phyloP scores from a whole-genome alignment of 2,888 invertebrate genomes.

The Cataglyphis rosenhaueri region DNA sequence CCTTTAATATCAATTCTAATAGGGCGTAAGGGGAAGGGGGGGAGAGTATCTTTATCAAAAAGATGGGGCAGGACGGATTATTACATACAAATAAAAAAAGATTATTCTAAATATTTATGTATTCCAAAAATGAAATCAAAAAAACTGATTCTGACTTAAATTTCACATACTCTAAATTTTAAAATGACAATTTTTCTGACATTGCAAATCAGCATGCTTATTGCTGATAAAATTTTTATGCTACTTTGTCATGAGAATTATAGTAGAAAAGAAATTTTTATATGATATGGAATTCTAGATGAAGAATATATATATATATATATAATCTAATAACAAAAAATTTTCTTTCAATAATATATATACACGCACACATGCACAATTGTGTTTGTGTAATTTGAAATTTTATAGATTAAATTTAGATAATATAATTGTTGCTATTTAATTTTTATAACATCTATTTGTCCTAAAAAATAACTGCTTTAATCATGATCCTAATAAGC shows the following conservation, averaged over 20 bases:
- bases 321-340: neutral
- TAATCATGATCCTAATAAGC: neutral
- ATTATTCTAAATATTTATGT: conserved; percentile 7
- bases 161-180: conserved; percentile 1
- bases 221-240: conserved; percentile 2
- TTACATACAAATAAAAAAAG: conserved; percentile 46
- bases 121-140: neutral
- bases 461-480: neutral
- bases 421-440: neutral
- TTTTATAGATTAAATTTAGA: neutral
- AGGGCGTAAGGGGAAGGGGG: conserved; percentile 47
- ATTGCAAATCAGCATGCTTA: conserved; percentile 23
- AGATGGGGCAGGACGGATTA: conserved; percentile 70
- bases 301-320: neutral
- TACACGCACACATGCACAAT: neutral
- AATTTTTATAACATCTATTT: neutral
- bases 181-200: conserved; percentile 8
- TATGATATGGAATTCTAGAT: neutral
- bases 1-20: neutral
- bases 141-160: conserved; percentile 1
- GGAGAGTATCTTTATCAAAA: conserved; percentile 62
- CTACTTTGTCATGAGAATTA: conserved; percentile 15
- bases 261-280: neutral
- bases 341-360: conserved; percentile 3
- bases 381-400: neutral